Percentiles rank a stretch among this genome's conserved stretches.
Conservation (phyloP, 30 jellyfish, hydroid and myxozoan species). For the Catostylus mosaicus region DNA sequence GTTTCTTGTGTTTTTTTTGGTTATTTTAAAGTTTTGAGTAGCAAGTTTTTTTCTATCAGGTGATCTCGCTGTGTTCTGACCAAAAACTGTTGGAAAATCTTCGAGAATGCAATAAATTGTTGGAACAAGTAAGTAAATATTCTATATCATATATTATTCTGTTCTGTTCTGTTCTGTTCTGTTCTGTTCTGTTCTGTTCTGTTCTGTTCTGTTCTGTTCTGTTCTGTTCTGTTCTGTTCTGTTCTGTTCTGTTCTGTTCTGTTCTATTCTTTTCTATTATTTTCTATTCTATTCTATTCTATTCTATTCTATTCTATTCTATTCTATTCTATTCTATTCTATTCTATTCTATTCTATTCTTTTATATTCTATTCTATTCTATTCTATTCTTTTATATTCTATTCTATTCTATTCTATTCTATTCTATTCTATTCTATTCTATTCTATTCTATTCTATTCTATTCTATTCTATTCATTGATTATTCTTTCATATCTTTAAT, state of each 20-base stretch:
- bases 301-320: neutral
- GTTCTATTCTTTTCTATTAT: neutral
- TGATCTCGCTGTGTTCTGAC: slow-evolving; percentile 84
- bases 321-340: neutral
- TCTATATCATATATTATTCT: no score
- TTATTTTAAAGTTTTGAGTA: neutral
- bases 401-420: neutral
- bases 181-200: neutral
- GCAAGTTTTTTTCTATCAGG: slow-evolving; percentile 27
- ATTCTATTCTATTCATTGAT: neutral
- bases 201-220: neutral
- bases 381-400: neutral
- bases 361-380: neutral
- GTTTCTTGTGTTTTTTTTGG: neutral
- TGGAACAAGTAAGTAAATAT: slow-evolving; percentile 80
- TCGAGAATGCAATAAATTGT: slow-evolving; percentile 89
- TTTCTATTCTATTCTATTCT: neutral
- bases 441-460: neutral
- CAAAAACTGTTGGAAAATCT: slow-evolving; percentile 92
- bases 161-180: neutral
- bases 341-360: no score
- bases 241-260: neutral
- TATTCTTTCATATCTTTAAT: neutral
- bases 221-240: neutral
- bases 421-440: neutral